Evolutionary conservation across 2,113 vertebrate genomes (phyloP).

Genomic region (Gyps fulvus): DNA sequence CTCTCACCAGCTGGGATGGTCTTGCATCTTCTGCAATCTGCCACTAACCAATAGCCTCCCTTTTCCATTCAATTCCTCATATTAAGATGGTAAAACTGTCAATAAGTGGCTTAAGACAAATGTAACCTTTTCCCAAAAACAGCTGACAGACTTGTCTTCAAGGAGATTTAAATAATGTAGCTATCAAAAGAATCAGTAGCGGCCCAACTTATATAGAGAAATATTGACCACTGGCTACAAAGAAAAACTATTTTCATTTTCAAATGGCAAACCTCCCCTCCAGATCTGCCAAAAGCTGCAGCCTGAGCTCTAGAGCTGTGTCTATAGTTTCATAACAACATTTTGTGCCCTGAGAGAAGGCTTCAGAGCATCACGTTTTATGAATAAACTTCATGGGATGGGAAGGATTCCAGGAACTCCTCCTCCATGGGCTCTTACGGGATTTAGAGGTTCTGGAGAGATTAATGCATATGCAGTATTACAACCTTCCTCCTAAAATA

Average conservation of each 20-base stretch:
- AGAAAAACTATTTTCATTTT: not conserved
- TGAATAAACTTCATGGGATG: not conserved
- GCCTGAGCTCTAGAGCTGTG: not conserved
- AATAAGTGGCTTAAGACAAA: not conserved
- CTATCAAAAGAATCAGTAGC: not conserved
- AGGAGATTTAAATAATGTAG: not conserved
- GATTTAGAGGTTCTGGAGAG: not conserved
- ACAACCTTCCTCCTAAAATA: not conserved
- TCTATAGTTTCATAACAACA: not conserved
- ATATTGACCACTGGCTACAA: not conserved
- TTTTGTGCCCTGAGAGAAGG: not conserved
- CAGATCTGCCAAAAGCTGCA: not conserved
- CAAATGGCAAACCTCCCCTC: not conserved
- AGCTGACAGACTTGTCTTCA: not conserved
- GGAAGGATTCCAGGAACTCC: not conserved
- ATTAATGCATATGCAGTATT: not conserved
- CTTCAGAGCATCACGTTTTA: not conserved
- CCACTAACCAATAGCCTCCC: not conserved
- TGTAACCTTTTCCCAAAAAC: not conserved
- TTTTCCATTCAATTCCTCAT: not conserved
- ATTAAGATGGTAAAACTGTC: not conserved
- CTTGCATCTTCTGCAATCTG: not conserved
- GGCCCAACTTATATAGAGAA: not conserved
- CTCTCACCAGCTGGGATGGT: not conserved
- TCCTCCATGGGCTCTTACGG: not conserved